Base-by-base conservation (phyloP, 2,113 vertebrate genomes). In the Cygnus atratus region DNA sequence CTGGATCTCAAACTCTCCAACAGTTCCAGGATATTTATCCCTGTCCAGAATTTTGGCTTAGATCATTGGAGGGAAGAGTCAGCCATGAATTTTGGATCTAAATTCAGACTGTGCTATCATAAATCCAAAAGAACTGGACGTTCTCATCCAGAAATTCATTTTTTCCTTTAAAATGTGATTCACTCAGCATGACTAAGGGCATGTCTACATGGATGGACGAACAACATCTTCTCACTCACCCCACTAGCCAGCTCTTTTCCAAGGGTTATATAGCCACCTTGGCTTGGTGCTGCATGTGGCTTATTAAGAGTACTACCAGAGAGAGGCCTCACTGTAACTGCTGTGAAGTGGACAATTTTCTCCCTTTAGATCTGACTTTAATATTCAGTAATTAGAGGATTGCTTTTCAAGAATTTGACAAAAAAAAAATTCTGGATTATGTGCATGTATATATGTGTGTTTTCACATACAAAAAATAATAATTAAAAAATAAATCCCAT, bases 81-180 rank as follows among this genome's bases (percentile, higher is more conserved):
- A 93, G 92, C 65, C 94, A 90, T 81, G 65, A 88, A 79, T 92
- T 95, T 93, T 97, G 96, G 95, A 96, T 73, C 50, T 74, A 83
- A 83, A 63, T 93, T 81, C 93, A 96, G 93, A 92, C 83, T 92
- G 28, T 75, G 62, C 39, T 80, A 95, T 96, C 68, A 28, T 93
- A 94, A 92, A 92, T 96, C 87, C 73, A 84, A 92, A 95, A 96
- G 95, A 90, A 96, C 95, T 90, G 90, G 86, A 95, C 4, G 92
- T 96, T 90, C 96, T 96, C 83, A 71, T 86, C 68, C 46, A 95
- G 61, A 79, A 96, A 92, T 95, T 93, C 3, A 11, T 7, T 54
- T 93, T 89, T 87, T 88, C 57, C 55, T 43, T 77, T 77, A 65
- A 93, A 88, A 88, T 90, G 39, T 95, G 90, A 96, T 94, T 96